Percentiles rank a stretch among this genome's conserved stretches.
These are phyloP conservation scores for Adrianichthys oophorus DNA, from an alignment of 2,797 vertebrate species.

Conservation along the genomic window DNA sequence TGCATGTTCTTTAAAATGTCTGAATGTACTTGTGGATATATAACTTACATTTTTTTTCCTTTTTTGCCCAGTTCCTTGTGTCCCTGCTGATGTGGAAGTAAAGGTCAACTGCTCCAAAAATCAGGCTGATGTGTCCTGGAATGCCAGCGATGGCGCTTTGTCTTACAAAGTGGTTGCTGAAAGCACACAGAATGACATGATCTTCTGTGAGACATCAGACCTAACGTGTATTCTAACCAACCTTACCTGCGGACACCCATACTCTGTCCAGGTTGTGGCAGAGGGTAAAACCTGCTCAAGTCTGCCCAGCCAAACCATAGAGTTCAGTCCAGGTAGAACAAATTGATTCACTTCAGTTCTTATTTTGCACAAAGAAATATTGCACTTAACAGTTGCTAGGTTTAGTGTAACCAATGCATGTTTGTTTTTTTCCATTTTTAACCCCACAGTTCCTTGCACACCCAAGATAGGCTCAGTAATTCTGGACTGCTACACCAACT, in stretches of 20 bases:
- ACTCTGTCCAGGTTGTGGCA: conserved; percentile 70
- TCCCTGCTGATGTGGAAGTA: conserved; percentile 65
- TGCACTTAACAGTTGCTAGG: neutral
- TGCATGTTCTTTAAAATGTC: neutral
- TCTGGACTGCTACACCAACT: conserved; percentile 72
- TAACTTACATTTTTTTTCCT: neutral
- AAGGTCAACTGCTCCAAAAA: conserved; percentile 64
- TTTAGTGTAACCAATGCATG: neutral
- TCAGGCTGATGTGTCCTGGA: conserved; percentile 70
- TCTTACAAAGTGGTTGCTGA: conserved; percentile 61
- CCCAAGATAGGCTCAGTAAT: conserved; percentile 45
- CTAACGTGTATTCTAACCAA: conserved; percentile 58
- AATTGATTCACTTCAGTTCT: neutral
- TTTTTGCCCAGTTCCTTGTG: conserved; percentile 72
- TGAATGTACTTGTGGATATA: neutral
- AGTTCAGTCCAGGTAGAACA: conserved; percentile 70
- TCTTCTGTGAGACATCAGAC: conserved; percentile 48
- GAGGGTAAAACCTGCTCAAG: conserved; percentile 71
- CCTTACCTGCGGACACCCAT: conserved; percentile 70
- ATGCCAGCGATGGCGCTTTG: conserved; percentile 62
- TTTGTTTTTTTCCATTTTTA: neutral
- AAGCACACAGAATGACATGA: conserved; percentile 20
- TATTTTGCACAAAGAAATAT: neutral
- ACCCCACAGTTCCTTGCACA: conserved; percentile 73
- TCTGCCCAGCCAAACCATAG: conserved; percentile 61